phyloP scores from a whole-genome alignment of 2,113 vertebrate genomes.

The Todiramphus chloris region DNA sequence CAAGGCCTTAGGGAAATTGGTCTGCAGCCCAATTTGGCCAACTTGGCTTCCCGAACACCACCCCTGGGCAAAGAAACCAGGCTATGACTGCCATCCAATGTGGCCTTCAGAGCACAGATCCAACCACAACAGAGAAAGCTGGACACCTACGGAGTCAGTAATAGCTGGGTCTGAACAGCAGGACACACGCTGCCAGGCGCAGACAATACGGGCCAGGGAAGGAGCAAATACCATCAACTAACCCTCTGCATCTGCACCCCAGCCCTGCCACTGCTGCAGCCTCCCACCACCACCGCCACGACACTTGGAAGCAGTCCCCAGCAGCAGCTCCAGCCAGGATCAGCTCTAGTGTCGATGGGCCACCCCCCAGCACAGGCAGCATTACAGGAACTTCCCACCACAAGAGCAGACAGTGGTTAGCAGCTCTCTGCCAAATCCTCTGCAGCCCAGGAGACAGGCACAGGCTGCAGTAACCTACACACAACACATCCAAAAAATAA shows the following conservation, averaged over 20 bases:
- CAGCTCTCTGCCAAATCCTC: slow-evolving; percentile 26
- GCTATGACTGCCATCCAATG: slow-evolving; percentile 14
- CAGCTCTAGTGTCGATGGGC: not conserved
- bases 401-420: not conserved
- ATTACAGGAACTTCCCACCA: slow-evolving; percentile 16
- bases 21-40: slow-evolving; percentile 46
- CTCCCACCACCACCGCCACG: not conserved
- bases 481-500: not conserved
- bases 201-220: not conserved
- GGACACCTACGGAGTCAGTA: slow-evolving; percentile 1
- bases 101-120: slow-evolving; percentile 7
- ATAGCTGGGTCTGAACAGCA: slow-evolving; percentile 12
- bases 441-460: not conserved
- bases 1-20: slow-evolving; percentile 38
- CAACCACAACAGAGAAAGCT: slow-evolving; percentile 4
- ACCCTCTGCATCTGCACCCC: not conserved
- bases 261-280: not conserved
- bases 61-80: slow-evolving; percentile 44
- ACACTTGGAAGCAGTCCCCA: not conserved
- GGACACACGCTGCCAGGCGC: not conserved
- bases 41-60: not conserved
- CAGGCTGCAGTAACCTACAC: not conserved
- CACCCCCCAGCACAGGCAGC: not conserved
- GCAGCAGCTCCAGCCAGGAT: not conserved
- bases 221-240: not conserved